These are phyloP conservation scores for Elaeidobius kamerunicus DNA, from an alignment of 2,888 invertebrate species.

Conservation along the genomic window DNA sequence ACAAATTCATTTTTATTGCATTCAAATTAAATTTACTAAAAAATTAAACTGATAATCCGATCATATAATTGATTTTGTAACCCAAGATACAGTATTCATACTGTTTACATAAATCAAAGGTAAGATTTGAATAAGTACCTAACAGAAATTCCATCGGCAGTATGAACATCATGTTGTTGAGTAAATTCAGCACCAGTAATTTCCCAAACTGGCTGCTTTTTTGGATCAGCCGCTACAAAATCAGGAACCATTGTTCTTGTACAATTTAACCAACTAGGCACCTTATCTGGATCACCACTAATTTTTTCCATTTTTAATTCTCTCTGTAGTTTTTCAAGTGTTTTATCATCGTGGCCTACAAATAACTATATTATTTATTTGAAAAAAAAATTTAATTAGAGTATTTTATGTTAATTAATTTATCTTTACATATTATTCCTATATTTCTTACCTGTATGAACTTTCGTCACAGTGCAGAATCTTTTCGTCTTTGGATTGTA, in stretches of 20 bases:
- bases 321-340: slow-evolving; percentile 71
- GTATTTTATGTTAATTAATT: background rate
- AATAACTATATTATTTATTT: background rate
- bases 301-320: slow-evolving; percentile 77
- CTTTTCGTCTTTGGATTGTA: slow-evolving; percentile 62
- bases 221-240: slow-evolving; percentile 81
- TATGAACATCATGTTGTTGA: slow-evolving; percentile 73
- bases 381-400: background rate
- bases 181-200: slow-evolving; percentile 81
- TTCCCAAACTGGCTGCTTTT: slow-evolving; percentile 90
- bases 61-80: too few species aligned
- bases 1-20: too few species aligned
- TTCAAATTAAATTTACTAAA: too few species aligned
- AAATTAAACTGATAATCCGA: too few species aligned
- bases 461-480: slow-evolving; percentile 93
- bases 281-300: slow-evolving; percentile 62
- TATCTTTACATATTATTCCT: background rate
- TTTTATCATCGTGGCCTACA: slow-evolving; percentile 82
- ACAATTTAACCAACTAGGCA: slow-evolving; percentile 80
- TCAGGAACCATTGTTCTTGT: slow-evolving; percentile 85
- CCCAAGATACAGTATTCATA: too few species aligned
- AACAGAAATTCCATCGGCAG: slow-evolving; percentile 84
- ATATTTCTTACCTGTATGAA: slow-evolving; percentile 68
- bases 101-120: too few species aligned
- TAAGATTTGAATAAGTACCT: too few species aligned